Conservation (phyloP, 2,888 invertebrate genomes). For the Nomada hirtipes region DNA sequence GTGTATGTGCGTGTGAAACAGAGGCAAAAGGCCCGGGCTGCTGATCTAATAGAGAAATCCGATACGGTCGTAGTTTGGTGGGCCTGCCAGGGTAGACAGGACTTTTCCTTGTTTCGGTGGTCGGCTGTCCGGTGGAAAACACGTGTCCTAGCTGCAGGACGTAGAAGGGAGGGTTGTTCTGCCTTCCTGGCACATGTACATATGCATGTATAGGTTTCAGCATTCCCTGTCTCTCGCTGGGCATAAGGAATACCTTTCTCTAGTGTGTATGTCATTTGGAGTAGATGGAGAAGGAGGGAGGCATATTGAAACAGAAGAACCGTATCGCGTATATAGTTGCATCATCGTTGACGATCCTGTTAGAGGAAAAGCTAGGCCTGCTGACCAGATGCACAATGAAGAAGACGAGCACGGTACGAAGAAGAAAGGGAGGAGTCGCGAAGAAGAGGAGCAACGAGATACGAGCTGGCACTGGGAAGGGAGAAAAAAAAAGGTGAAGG, state of each 20-base stretch:
- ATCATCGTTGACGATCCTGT: slow-evolving; percentile 64
- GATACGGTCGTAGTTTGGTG: slow-evolving; percentile 61
- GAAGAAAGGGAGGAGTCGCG: slow-evolving; percentile 15
- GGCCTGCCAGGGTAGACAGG: slow-evolving; percentile 51
- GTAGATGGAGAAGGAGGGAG: slow-evolving; percentile 22
- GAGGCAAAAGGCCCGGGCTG: slow-evolving; percentile 18
- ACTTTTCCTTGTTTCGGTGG: slow-evolving; percentile 71
- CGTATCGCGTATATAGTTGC: not conserved
- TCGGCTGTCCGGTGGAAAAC: slow-evolving; percentile 59
- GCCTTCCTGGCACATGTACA: slow-evolving; percentile 9
- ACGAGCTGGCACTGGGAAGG: slow-evolving; percentile 51
- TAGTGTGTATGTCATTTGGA: slow-evolving; percentile 21
- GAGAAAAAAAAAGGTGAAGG: slow-evolving; percentile 76
- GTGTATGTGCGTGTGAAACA: not conserved
- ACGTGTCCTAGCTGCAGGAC: slow-evolving; percentile 61
- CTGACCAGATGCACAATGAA: slow-evolving; percentile 53
- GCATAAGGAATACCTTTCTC: slow-evolving; percentile 50
- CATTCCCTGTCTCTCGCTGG: slow-evolving; percentile 61
- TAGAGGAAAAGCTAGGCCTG: slow-evolving; percentile 67
- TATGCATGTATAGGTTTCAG: not conserved
- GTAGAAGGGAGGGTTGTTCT: slow-evolving; percentile 6
- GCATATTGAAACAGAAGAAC: not conserved
- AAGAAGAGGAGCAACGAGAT: slow-evolving; percentile 53
- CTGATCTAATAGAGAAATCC: slow-evolving; percentile 54
- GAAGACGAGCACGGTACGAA: slow-evolving; percentile 31